Conservation (phyloP, 92 coral and sea anemone genomes). For the Epizoanthus rinbou region DNA sequence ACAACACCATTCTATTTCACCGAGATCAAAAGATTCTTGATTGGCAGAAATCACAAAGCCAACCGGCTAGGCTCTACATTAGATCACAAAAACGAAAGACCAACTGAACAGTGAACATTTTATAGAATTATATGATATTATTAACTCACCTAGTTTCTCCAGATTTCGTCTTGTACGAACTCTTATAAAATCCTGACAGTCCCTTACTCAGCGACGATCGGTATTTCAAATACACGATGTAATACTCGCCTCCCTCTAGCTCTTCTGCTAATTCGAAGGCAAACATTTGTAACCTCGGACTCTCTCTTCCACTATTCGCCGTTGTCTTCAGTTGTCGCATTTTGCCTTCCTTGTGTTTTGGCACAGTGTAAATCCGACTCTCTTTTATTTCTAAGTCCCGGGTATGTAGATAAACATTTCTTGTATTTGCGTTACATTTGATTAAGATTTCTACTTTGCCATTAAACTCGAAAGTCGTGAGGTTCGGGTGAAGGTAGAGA, state of each 20-base stretch:
- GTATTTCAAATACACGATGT: conserved; percentile 60
- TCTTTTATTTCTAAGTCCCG: conserved; percentile 45
- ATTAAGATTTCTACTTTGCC: conserved; percentile 73
- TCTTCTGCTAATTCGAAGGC: conserved; percentile 48
- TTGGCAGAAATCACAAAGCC: no score
- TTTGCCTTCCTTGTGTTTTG: conserved; percentile 1
- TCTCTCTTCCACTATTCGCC: conserved; percentile 28
- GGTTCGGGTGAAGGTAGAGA: conserved; percentile 76
- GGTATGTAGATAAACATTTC: conserved; percentile 70
- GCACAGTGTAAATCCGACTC: conserved; percentile 30
- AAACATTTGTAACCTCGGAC: conserved; percentile 64
- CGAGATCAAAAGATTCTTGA: no score
- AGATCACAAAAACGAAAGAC: no score
- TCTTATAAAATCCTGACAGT: conserved; percentile 86
- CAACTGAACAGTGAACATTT: background rate
- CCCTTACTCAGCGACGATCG: conserved; percentile 62
- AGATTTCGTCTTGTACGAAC: conserved; percentile 71
- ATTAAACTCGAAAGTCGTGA: conserved; percentile 67
- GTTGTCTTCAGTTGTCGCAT: conserved; percentile 1
- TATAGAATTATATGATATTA: background rate
- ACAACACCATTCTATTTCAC: no score
- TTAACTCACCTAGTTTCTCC: conserved; percentile 72
- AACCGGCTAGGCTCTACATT: background rate
- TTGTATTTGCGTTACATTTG: conserved; percentile 58
- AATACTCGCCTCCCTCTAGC: conserved; percentile 51